phyloP scores from a whole-genome alignment of 2,797 vertebrate genomes.

The Danio aesculapii region DNA sequence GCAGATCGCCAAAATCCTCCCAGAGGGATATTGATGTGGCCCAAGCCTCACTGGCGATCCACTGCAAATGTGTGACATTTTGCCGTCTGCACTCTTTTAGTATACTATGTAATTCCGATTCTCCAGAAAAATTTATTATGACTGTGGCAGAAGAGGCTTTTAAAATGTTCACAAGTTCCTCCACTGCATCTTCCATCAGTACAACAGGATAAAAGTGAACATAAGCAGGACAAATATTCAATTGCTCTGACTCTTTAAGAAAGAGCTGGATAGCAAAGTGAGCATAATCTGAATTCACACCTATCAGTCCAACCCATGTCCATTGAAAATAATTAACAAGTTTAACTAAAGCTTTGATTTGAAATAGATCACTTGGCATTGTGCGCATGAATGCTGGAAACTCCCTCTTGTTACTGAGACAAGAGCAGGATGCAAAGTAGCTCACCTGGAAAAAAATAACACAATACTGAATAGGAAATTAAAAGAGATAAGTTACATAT shows the following conservation, averaged over 20 bases:
- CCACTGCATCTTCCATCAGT: slow-evolving; percentile 71
- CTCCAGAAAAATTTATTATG: slow-evolving; percentile 79
- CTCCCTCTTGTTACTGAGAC: slow-evolving; percentile 82
- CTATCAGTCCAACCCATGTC: slow-evolving; percentile 84
- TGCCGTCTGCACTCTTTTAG: slow-evolving; percentile 71
- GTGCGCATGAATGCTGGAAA: slow-evolving; percentile 82
- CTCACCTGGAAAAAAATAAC: slow-evolving; percentile 74
- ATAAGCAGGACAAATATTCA: slow-evolving; percentile 79
- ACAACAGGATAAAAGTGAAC: slow-evolving; percentile 81
- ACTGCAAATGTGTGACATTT: slow-evolving; percentile 79
- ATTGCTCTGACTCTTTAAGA: slow-evolving; percentile 74
- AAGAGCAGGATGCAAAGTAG: slow-evolving; percentile 82
- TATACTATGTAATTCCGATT: slow-evolving; percentile 79
- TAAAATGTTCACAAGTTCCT: slow-evolving; percentile 66
- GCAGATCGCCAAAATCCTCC: slow-evolving; percentile 75
- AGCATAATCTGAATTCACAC: slow-evolving; percentile 81
- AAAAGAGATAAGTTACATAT: not conserved
- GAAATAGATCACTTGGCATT: slow-evolving; percentile 79
- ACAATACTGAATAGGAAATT: not conserved
- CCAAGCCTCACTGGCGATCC: slow-evolving; percentile 85
- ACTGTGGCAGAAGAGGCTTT: slow-evolving; percentile 76
- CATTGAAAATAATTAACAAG: slow-evolving; percentile 81
- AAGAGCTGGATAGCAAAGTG: slow-evolving; percentile 82
- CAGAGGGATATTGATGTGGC: slow-evolving; percentile 79
- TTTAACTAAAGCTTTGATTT: slow-evolving; percentile 74